Percentiles rank a stretch among this genome's conserved stretches.
phyloP scores from a whole-genome alignment of 2,113 vertebrate species.

The Speoplatyrhinus poulsoni region DNA sequence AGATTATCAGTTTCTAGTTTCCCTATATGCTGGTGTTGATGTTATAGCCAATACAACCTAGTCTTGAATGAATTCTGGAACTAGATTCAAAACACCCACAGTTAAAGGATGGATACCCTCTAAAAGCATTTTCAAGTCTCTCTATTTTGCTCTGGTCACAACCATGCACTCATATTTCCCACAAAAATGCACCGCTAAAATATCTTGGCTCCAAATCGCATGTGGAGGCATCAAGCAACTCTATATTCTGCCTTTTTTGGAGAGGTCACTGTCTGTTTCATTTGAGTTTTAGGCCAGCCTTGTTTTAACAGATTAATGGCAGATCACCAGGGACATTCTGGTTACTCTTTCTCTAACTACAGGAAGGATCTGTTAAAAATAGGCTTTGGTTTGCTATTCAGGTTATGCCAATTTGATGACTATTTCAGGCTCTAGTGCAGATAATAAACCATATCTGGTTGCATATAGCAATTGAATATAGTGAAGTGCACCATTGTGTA shows the following conservation, averaged over 20 bases:
- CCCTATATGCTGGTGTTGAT: too few relatives aligned
- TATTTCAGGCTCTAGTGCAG: neutral
- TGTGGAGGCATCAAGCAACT: constrained; percentile 49
- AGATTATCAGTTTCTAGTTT: too few relatives aligned
- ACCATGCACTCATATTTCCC: constrained; percentile 44
- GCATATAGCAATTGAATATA: neutral
- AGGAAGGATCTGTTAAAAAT: constrained; percentile 9
- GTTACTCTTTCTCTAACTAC: constrained; percentile 23
- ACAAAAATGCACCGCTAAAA: constrained; percentile 65
- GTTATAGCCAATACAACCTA: too few relatives aligned
- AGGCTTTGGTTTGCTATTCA: neutral
- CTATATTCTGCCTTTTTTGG: constrained; percentile 65
- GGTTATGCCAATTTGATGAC: neutral
- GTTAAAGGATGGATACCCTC: neutral
- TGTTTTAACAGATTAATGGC: constrained; percentile 42
- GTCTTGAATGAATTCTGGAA: too few relatives aligned
- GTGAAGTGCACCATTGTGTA: neutral
- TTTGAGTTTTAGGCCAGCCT: constrained; percentile 11
- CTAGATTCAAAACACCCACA: neutral
- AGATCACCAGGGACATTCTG: constrained; percentile 30
- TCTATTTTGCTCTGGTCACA: constrained; percentile 30
- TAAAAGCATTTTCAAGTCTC: constrained; percentile 4
- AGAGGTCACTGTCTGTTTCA: constrained; percentile 21
- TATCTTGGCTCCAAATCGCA: constrained; percentile 52
- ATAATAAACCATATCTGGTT: neutral